Evolutionary conservation across 2,797 vertebrate species (phyloP), one percentile per base, ranked within the genome.

Genomic region (Siniperca obscura): DNA sequence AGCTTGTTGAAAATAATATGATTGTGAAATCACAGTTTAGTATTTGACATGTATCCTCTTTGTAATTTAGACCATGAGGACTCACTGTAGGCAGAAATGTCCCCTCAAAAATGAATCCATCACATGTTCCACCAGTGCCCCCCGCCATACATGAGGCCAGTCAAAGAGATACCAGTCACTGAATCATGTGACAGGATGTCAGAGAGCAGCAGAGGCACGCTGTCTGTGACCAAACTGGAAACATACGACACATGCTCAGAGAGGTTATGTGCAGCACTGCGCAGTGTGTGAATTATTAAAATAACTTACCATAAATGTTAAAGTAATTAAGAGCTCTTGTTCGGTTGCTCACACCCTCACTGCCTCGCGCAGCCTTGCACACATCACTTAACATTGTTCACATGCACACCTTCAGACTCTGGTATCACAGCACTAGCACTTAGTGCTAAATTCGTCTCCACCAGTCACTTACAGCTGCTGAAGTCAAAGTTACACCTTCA

Each of bases 341-440:
- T 77, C 2, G 16, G 77, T 78, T 62, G 14, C 76, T 75, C 81
- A 70, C 76, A 70, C 73, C 34, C 44, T 70, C 17, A 12, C 69
- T 42, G 72, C 72, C 73, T 52, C 64, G 34, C 25, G 36, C 66
- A 67, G 25, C 42, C 78, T 16, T 21, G 50, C 80, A 50, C 56
- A 48, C 73, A 12, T 82, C 90, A 77, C 93, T 93, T 93, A 88
- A 90, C 86, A 91, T 89, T 75, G 74, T 82, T 90, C 76, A 57
- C 88, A 80, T 46, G 62, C 74, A 55, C 82, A 81, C 87, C 57
- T 81, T 38, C 68, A 83, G 84, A 77, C 2, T 38, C 81, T 44
- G 77, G 27, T 70, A 42, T 86, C 86, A 69, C 70, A 76, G n/a
- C 44, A 55, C 70, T 62, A 46, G 8, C 75, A 57, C 81, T 82